A percentile compares a stretch with the other conserved stretches of the same genome.
phyloP scores from a whole-genome alignment of 92 coral and sea anemone species.

The Parazoanthus atlanticus region DNA sequence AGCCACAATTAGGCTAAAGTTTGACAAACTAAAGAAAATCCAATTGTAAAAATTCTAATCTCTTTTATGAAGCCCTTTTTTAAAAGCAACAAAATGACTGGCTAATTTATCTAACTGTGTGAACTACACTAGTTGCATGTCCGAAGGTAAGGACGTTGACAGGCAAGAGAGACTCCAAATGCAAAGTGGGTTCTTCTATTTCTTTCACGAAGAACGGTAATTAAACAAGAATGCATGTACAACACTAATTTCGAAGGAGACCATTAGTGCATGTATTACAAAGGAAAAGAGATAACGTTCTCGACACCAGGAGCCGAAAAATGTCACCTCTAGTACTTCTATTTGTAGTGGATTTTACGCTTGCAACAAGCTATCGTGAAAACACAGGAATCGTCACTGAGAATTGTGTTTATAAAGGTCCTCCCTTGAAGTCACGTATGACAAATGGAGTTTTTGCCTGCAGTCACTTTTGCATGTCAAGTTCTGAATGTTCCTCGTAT shows the following conservation, averaged over 20 bases:
- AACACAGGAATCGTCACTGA: constrained; percentile 14
- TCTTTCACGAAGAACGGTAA: background rate
- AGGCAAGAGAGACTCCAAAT: background rate
- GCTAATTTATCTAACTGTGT: background rate
- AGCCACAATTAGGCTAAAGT: background rate
- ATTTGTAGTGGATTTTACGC: background rate
- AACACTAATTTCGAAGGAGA: background rate
- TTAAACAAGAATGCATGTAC: background rate
- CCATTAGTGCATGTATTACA: background rate
- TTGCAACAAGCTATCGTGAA: constrained; percentile 1
- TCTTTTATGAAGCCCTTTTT: background rate
- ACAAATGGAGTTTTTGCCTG: constrained; percentile 26
- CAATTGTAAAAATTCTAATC: background rate
- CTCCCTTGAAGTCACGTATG: background rate
- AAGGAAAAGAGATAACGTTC: background rate
- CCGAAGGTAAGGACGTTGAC: background rate
- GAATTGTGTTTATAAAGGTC: constrained; percentile 24
- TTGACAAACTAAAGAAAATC: background rate
- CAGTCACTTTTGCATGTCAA: constrained; percentile 26
- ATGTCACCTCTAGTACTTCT: constrained; percentile 4
- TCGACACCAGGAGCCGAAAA: background rate
- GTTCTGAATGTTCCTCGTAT: constrained; percentile 23
- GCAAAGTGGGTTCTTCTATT: background rate
- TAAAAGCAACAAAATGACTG: background rate
- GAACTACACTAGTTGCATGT: background rate